Evolutionary conservation across 2,113 vertebrate species (phyloP).

Genomic region (Miniopterus natalensis): DNA sequence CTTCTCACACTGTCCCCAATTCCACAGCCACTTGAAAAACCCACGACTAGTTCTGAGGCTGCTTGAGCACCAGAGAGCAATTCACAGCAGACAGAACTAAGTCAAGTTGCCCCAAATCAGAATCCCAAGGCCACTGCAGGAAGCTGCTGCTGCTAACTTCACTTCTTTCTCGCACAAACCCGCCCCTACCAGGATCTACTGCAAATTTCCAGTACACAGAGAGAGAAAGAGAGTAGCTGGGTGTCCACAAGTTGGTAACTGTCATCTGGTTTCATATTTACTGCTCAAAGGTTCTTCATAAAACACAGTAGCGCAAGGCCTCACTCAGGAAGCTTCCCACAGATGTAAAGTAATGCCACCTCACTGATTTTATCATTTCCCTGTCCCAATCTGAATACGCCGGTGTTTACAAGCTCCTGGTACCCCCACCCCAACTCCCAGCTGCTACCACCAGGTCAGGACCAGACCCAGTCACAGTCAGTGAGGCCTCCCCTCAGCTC

Average conservation of each 20-base stretch:
- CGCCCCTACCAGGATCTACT: neutral
- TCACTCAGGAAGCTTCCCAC: slow-evolving; percentile 2
- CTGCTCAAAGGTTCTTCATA: slow-evolving; percentile 36
- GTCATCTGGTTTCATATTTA: neutral
- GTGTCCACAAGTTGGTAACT: neutral
- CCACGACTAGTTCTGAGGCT: neutral
- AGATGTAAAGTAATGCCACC: neutral
- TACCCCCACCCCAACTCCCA: neutral
- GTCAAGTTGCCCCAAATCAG: neutral
- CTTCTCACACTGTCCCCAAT: neutral
- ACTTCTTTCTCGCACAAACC: neutral
- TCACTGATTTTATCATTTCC: neutral
- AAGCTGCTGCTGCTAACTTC: neutral
- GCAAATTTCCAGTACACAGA: neutral
- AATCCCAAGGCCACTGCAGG: neutral
- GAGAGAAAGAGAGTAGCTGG: neutral
- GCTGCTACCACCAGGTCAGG: neutral
- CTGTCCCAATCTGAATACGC: neutral
- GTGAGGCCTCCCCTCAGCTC: neutral
- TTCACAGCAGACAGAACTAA: neutral
- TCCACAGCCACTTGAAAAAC: neutral
- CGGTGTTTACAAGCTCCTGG: neutral
- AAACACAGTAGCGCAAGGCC: neutral
- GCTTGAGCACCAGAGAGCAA: neutral
- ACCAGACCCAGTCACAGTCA: neutral